phyloP scores from a whole-genome alignment of 2,888 invertebrate species.

The Phytoseiulus persimilis region DNA sequence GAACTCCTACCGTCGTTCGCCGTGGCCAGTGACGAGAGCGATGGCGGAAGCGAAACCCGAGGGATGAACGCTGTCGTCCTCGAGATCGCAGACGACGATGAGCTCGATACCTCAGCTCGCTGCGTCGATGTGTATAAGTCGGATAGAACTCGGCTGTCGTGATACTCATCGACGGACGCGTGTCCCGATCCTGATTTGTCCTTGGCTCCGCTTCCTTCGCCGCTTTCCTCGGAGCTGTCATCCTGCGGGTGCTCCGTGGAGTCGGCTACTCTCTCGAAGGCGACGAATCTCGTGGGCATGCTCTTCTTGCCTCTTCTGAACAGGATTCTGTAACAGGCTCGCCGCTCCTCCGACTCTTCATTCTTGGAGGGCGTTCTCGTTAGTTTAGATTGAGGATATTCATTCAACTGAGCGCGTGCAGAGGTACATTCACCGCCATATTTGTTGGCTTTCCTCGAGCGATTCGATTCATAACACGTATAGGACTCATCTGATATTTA shows the following conservation, averaged over 20 bases:
- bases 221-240: not conserved
- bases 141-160: not conserved
- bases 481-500: too few species aligned
- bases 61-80: not conserved
- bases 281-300: not conserved
- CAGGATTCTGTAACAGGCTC: not conserved
- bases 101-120: not conserved
- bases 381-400: too few species aligned
- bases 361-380: not conserved
- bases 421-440: too few species aligned
- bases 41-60: not conserved
- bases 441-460: not conserved
- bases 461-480: too few species aligned
- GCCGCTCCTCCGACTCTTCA: not conserved
- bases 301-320: conserved; percentile 14
- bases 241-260: too few species aligned
- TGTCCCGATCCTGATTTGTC: not conserved
- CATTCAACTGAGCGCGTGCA: too few species aligned
- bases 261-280: not conserved
- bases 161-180: not conserved
- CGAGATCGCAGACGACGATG: not conserved
- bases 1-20: too few species aligned
- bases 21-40: not conserved
- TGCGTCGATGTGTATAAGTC: not conserved
- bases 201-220: not conserved